phyloP scores from a whole-genome alignment of 2,113 vertebrate genomes.

The Tachysurus vachellii region DNA sequence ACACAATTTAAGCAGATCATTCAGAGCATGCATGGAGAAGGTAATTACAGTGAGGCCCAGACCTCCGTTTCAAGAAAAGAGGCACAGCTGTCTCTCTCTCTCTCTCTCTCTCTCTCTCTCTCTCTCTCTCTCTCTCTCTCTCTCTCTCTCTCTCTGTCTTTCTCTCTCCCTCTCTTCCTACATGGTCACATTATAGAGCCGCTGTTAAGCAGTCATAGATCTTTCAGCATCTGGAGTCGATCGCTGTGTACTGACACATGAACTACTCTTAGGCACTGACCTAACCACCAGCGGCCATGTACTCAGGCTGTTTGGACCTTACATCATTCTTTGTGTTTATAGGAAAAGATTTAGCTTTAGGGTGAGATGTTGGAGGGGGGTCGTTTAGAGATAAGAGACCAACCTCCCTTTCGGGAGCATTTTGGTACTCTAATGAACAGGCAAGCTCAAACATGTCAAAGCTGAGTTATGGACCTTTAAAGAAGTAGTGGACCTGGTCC shows the following conservation, averaged over 20 bases:
- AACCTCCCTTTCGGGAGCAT: slow-evolving; percentile 27
- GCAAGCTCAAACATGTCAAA: slow-evolving; percentile 42
- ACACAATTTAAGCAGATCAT: slow-evolving; percentile 47
- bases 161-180: slow-evolving; percentile 50
- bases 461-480: slow-evolving; percentile 39
- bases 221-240: slow-evolving; percentile 69
- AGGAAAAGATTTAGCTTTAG: slow-evolving; percentile 42
- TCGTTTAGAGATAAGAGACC: slow-evolving; percentile 41
- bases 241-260: slow-evolving; percentile 61
- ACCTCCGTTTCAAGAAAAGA: slow-evolving; percentile 40
- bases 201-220: slow-evolving; percentile 64
- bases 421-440: slow-evolving; percentile 47
- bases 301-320: slow-evolving; percentile 45
- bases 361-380: slow-evolving; percentile 25
- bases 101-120: not conserved
- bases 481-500: not conserved
- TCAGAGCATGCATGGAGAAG: slow-evolving; percentile 32
- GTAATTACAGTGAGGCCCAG: slow-evolving; percentile 45
- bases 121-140: slow-evolving; percentile 21
- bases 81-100: slow-evolving; percentile 33
- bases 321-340: slow-evolving; percentile 49
- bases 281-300: slow-evolving; percentile 50
- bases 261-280: slow-evolving; percentile 54
- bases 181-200: slow-evolving; percentile 64
- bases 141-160: not conserved